Evolutionary conservation across 2,888 invertebrate genomes (phyloP).

Genomic region (Cataglyphis livida): DNA sequence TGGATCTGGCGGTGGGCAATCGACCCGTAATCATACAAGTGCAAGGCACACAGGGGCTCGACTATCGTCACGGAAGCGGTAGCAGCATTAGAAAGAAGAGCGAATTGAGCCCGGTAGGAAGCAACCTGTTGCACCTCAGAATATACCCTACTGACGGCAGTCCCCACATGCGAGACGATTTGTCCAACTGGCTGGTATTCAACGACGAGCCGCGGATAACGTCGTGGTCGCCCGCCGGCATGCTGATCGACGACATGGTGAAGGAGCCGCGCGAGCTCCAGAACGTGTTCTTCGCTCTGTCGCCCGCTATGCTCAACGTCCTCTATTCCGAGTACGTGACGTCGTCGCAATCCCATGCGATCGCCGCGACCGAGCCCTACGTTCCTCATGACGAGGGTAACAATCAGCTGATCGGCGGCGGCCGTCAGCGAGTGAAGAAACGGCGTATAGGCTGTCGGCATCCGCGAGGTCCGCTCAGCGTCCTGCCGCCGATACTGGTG

Average conservation of each 20-base stretch:
- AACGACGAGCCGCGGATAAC: constrained; percentile 73
- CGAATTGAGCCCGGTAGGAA: constrained; percentile 67
- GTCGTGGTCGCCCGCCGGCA: constrained; percentile 68
- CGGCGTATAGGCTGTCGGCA: constrained; percentile 68
- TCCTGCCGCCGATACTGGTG: constrained; percentile 62
- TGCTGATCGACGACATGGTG: constrained; percentile 69
- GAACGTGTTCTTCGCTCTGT: constrained; percentile 73
- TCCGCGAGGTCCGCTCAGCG: constrained; percentile 59
- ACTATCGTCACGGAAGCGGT: constrained; percentile 70
- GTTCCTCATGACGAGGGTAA: constrained; percentile 66
- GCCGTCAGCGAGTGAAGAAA: constrained; percentile 58
- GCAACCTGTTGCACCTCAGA: constrained; percentile 73
- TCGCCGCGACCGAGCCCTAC: constrained; percentile 58
- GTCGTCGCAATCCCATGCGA: constrained; percentile 39
- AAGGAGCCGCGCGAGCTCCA: constrained; percentile 67
- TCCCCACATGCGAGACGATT: constrained; percentile 64
- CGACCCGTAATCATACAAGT: constrained; percentile 75
- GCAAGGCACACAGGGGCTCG: constrained; percentile 70
- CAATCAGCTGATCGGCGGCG: constrained; percentile 30
- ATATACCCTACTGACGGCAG: constrained; percentile 67
- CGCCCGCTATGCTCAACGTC: constrained; percentile 84
- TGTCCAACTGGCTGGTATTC: constrained; percentile 79
- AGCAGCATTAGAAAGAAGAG: constrained; percentile 67
- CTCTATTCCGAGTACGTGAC: constrained; percentile 74
- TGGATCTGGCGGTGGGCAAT: constrained; percentile 82